Evolutionary conservation across 1,140 invertebrate genomes (phyloP).

Genomic region (Paralvinella palmiformis): DNA sequence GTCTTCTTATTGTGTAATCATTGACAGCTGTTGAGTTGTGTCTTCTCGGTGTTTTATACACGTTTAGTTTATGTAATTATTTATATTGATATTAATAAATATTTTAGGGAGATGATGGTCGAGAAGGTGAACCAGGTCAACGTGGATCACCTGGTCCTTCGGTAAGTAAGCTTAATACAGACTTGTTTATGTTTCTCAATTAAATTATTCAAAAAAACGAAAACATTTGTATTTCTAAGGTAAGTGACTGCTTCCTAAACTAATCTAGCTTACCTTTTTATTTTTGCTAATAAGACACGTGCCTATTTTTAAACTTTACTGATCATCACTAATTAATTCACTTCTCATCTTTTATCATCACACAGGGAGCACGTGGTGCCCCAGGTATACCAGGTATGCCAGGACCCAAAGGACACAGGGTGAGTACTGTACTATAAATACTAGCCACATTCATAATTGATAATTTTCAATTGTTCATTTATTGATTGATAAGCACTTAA

Average conservation of each 20-base stretch:
- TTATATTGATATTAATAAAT: background rate
- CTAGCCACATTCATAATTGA: background rate
- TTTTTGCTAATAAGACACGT: background rate
- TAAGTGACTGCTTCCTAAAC: background rate
- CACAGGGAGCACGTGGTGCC: slow-evolving; percentile 25
- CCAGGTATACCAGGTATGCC: slow-evolving; percentile 35
- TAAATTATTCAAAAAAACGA: background rate
- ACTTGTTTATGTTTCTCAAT: background rate
- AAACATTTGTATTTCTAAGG: background rate
- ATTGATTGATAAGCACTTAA: background rate
- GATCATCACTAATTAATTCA: background rate
- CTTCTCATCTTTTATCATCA: background rate
- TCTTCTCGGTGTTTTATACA: background rate
- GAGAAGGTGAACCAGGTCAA: slow-evolving; percentile 38
- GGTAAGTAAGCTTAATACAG: slow-evolving; percentile 23
- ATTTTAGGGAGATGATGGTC: slow-evolving; percentile 36
- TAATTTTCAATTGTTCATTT: background rate
- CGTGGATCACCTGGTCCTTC: slow-evolving; percentile 30
- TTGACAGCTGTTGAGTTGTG: background rate
- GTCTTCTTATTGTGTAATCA: too few species aligned
- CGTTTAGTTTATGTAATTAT: background rate
- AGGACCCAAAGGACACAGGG: slow-evolving; percentile 35
- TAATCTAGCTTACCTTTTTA: background rate
- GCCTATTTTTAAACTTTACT: background rate
- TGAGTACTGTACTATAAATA: background rate